These are phyloP conservation scores for Ceratina australensis DNA, from an alignment of 1,140 invertebrate species.

Conservation along the genomic window DNA sequence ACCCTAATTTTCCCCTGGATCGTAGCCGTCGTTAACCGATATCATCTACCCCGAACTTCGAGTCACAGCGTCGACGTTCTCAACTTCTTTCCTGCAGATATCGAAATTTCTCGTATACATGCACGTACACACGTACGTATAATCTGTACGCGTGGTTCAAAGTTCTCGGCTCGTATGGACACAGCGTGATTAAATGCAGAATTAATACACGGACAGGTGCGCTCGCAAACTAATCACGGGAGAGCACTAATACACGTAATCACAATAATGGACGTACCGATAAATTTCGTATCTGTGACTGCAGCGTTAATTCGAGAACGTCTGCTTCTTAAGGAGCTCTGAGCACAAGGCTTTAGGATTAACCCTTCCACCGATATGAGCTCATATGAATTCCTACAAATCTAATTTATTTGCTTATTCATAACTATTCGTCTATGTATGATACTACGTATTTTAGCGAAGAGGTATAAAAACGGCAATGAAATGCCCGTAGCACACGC, in stretches of 20 bases:
- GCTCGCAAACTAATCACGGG: slow-evolving; percentile 12
- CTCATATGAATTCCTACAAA: too few relatives aligned
- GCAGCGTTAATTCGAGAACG: neutral
- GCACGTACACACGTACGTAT: too few relatives aligned
- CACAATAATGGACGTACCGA: slow-evolving; percentile 15
- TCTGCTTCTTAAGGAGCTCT: neutral
- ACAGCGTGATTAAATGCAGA: slow-evolving; percentile 15
- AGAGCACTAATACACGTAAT: slow-evolving; percentile 21
- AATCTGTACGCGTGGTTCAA: too few relatives aligned
- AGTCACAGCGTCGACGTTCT: too few relatives aligned
- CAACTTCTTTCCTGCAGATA: neutral
- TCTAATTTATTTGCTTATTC: too few relatives aligned
- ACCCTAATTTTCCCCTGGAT: slow-evolving; percentile 25
- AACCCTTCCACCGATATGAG: too few relatives aligned
- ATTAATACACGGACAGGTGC: slow-evolving; percentile 30
- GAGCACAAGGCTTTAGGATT: too few relatives aligned
- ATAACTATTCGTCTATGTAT: too few relatives aligned
- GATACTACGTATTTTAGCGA: too few relatives aligned
- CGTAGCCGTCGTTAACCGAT: neutral
- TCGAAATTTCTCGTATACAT: neutral
- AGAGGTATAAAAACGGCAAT: too few relatives aligned
- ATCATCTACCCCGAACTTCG: neutral
- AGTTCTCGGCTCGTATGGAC: neutral
- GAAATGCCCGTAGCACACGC: too few relatives aligned
- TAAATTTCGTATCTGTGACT: neutral